phyloP scores from a whole-genome alignment of 2,888 invertebrate genomes.

The Ryuthela nishihirai region DNA sequence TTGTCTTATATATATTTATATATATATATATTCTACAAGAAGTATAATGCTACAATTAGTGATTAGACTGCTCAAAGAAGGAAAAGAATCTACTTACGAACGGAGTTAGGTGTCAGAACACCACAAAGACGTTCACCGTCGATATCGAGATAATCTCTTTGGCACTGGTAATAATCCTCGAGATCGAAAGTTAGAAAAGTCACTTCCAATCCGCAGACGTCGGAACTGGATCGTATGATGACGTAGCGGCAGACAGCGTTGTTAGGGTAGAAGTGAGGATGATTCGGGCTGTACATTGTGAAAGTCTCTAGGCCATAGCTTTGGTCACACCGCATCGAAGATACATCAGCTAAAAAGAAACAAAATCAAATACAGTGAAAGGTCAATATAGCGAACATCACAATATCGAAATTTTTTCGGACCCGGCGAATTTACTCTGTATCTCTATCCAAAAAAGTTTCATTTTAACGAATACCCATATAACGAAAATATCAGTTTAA shows the following conservation, averaged over 20 bases:
- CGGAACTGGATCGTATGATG: conserved; percentile 18
- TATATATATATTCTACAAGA: too few relatives aligned
- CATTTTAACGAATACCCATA: too few relatives aligned
- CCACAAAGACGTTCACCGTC: conserved; percentile 31
- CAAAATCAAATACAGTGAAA: too few relatives aligned
- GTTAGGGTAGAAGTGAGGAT: conserved; percentile 16
- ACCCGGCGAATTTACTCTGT: too few relatives aligned
- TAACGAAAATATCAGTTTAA: too few relatives aligned
- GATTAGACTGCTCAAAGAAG: too few relatives aligned
- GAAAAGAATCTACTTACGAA: conserved; percentile 10
- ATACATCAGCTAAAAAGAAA: too few relatives aligned
- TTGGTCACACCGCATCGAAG: conserved; percentile 23
- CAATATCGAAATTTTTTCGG: too few relatives aligned
- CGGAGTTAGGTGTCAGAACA: conserved; percentile 15
- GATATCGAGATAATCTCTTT: conserved; percentile 31
- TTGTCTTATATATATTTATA: too few relatives aligned
- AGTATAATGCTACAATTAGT: too few relatives aligned
- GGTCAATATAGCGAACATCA: too few relatives aligned
- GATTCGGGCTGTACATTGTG: conserved; percentile 22
- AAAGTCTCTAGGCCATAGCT: conserved; percentile 28
- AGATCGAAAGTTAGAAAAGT: conserved; percentile 19
- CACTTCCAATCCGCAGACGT: conserved; percentile 26
- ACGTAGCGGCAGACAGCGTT: conserved; percentile 23
- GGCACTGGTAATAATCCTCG: conserved; percentile 35
- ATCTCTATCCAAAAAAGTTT: too few relatives aligned